Base-by-base conservation (phyloP, 2,797 vertebrate genomes). In the Sylvia borin region DNA sequence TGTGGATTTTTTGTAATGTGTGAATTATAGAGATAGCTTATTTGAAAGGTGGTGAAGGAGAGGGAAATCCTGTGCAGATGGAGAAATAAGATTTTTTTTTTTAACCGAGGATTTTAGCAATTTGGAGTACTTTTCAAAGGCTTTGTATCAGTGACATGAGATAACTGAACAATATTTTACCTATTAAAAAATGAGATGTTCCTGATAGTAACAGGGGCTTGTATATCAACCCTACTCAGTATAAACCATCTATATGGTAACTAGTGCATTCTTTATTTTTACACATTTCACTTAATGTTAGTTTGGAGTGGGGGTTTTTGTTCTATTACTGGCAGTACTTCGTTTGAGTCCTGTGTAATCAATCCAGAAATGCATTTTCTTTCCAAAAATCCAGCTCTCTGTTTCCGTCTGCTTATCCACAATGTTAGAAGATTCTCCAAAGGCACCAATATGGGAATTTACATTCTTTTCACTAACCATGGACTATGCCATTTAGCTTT, bases 1-100 rank as follows among this genome's bases (percentile, higher is more conserved):
- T 3, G 43, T 11, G 6, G 0, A 16, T 58, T 68, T 85, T 82
- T 88, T 71, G 78, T 83, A 81, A 92, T 72, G 75, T 94, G 67
- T 76, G 81, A 85, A 91, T 95, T 97, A 94, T 42, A 73, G 78
- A 88, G 80, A 74, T 79, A 71, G 76, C 48, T 86, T 94, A 50
- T 79, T 90, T 95, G 66, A 92, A 88, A 93, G 58, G 89, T 88
- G 64, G 25, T 60, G 54, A 93, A 93, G 34, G 70, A 89, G 67
- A 67, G 18, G 48, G 80, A 88, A 87, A 72, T 53, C 80, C 71
- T 77, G 34, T 73, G 45, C 88, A 90, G 54, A 67, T 54, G 22
- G 36, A 72, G 19, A 76, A 84, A 76, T 55, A 65, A 58, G 57
- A 15, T 16, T 64, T 76, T 70, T 66, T 5, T 4, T 40, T 40